Conservation (phyloP, 2,113 vertebrate species). For the Tetrao urogallus region DNA sequence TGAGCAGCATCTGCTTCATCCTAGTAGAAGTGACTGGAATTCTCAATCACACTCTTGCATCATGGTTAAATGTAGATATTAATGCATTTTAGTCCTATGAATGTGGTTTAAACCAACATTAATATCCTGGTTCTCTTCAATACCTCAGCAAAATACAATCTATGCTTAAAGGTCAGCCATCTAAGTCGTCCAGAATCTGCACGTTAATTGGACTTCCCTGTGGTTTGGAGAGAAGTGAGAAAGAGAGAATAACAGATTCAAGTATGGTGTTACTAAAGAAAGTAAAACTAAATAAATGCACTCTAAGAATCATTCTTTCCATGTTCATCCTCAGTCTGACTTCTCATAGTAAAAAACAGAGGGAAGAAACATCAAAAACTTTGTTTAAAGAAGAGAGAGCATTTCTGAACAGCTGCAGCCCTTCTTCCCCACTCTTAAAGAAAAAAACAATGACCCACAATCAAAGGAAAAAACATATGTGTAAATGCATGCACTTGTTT, state of each 20-base stretch:
- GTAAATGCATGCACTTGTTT: not conserved
- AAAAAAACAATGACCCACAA: not conserved
- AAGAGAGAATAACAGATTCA: not conserved
- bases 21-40: not conserved
- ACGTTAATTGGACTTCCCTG: not conserved
- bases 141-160: not conserved
- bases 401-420: not conserved
- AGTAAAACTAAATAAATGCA: not conserved
- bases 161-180: slow-evolving; percentile 29
- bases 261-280: not conserved
- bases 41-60: not conserved
- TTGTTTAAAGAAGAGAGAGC: not conserved
- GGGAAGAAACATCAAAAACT: not conserved
- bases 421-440: rapidly evolving
- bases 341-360: not conserved
- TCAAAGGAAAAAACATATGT: not conserved
- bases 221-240: not conserved
- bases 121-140: slow-evolving; percentile 26
- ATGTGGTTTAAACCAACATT: slow-evolving; percentile 19
- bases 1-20: not conserved
- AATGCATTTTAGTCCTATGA: not conserved
- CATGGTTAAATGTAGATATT: slow-evolving; percentile 2
- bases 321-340: not conserved
- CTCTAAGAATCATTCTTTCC: not conserved
- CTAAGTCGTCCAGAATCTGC: not conserved